Evolutionary conservation across 2,113 vertebrate genomes (phyloP).

Genomic region (Bettongia penicillata): DNA sequence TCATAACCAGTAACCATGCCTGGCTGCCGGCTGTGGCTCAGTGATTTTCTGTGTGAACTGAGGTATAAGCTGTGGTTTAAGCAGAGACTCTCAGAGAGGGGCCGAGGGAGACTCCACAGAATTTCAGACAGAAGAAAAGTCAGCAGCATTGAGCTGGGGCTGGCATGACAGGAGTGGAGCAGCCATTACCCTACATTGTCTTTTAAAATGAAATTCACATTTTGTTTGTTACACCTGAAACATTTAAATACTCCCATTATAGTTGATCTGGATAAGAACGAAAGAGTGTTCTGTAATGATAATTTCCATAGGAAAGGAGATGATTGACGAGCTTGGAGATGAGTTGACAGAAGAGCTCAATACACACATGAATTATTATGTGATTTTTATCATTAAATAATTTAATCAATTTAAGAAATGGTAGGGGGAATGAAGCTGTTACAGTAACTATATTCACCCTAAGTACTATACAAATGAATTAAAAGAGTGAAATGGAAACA

Average conservation of each 20-base stretch:
- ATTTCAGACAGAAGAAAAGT: background rate
- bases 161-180: background rate
- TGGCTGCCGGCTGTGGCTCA: background rate
- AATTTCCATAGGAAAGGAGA: background rate
- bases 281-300: background rate
- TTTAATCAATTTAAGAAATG: background rate
- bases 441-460: background rate
- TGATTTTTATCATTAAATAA: background rate
- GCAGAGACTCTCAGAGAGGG: background rate
- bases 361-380: background rate
- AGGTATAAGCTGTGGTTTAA: constrained; percentile 3
- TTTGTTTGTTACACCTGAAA: background rate
- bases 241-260: background rate
- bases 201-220: background rate
- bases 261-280: background rate
- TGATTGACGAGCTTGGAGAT: background rate
- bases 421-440: background rate
- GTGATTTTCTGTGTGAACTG: constrained; percentile 2
- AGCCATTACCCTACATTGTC: background rate
- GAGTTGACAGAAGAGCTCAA: background rate
- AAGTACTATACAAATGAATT: background rate
- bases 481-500: background rate
- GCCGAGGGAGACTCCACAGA: background rate
- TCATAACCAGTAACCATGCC: background rate
- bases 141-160: background rate